A percentile compares a stretch with the other conserved stretches of the same genome.
Conservation (phyloP, 2,797 vertebrate genomes). For the Epinephelus malabaricus region DNA sequence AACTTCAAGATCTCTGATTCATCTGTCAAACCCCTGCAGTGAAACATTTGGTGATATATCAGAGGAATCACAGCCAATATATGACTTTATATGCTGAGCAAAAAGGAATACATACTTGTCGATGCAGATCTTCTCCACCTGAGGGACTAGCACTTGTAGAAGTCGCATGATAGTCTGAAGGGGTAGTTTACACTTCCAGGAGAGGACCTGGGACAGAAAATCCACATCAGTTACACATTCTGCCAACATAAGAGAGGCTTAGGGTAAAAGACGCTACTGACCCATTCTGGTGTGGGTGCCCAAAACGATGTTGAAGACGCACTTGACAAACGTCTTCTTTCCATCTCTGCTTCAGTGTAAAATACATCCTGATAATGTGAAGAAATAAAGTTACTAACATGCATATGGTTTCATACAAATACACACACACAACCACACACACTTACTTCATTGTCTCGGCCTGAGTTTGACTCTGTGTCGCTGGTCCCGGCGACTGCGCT, state of each 20-base stretch:
- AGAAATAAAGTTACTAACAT: slow-evolving; percentile 7
- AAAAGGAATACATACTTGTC: slow-evolving; percentile 90
- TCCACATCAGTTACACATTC: background rate
- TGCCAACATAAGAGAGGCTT: background rate
- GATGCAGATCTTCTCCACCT: slow-evolving; percentile 99
- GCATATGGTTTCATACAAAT: background rate
- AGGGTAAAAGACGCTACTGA: slow-evolving; percentile 71
- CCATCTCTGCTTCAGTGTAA: slow-evolving; percentile 87
- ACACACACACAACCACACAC: background rate
- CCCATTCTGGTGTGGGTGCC: slow-evolving; percentile 95
- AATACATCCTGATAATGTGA: slow-evolving; percentile 87
- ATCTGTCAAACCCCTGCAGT: slow-evolving; percentile 93
- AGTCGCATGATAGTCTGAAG: slow-evolving; percentile 98
- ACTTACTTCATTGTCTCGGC: slow-evolving; percentile 86
- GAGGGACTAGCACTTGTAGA: slow-evolving; percentile 96
- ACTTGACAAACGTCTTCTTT: slow-evolving; percentile 90
- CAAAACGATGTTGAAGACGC: slow-evolving; percentile 89
- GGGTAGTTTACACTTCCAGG: slow-evolving; percentile 97
- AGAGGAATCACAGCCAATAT: background rate
- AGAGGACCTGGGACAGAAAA: slow-evolving; percentile 86
- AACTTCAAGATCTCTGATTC: slow-evolving; percentile 98
- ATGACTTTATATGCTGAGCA: background rate
- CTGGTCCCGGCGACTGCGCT: slow-evolving; percentile 79
- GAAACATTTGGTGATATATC: background rate
- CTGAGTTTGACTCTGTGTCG: slow-evolving; percentile 86